Evolutionary conservation across 2,888 invertebrate genomes (phyloP), one percentile per base, ranked within the genome.

Genomic region (Eurois occulta): DNA sequence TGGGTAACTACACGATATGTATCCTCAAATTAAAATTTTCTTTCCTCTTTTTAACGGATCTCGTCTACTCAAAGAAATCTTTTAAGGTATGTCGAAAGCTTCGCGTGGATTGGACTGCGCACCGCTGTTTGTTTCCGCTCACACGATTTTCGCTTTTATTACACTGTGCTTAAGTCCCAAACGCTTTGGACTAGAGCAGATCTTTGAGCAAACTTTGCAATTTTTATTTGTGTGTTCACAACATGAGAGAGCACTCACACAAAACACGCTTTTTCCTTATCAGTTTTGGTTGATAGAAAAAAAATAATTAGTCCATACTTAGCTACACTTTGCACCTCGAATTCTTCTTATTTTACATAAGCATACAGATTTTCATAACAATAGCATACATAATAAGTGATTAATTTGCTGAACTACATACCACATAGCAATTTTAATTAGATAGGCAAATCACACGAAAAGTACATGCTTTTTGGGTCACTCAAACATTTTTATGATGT

Each of bases 21-120:
- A 60, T 87, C 85, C 85, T 83, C 70, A 92, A 91, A 94, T 93
- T 93, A 93, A 94, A 94, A 86, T 88, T 91, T 90, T 94, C 89
- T 96, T 95, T 95, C 94, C 94, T 94, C 93, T 94, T 94, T 95
- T 93, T 93, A 93, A 94, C 93, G 96, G 96, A 95, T 94, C 96
- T 94, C 95, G 94, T 95, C 94, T 94, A 92, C 92, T 91, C 92
- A 92, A 95, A 96, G 96, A 96, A 96, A 96, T 93, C 95, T 96
- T 87, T 93, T 96, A 95, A 96, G 96, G 96, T 96, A 96, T 92
- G 96, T 96, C 94, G 91, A 92, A 91, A 90, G 95, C 95, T 96
- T 95, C 92, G 92, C 93, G 94, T 92, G 91, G 84, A 88, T 81
- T 87, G 88, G 90, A 92, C 90, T 88, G 80, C 89, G 90, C 94